Evolutionary conservation across 2,113 vertebrate genomes (phyloP).

Genomic region (Corythornis vintsioides): DNA sequence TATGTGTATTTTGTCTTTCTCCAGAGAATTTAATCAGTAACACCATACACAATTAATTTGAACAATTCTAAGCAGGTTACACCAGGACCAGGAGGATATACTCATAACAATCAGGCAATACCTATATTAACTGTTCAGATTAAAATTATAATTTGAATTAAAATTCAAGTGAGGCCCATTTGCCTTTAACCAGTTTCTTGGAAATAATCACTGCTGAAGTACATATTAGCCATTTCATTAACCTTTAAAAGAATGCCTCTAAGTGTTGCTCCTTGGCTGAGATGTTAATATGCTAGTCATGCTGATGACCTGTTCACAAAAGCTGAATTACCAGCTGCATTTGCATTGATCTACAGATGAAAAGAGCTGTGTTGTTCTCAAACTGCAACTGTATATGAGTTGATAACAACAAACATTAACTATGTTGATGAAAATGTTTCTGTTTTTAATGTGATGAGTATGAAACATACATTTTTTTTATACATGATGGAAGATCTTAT

Average conservation of each 20-base stretch:
- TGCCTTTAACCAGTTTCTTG: slow-evolving; percentile 27
- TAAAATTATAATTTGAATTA: slow-evolving; percentile 46
- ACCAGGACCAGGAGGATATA: not conserved
- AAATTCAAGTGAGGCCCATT: slow-evolving; percentile 26
- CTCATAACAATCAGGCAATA: not conserved
- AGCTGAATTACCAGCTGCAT: slow-evolving; percentile 8
- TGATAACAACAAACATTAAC: slow-evolving; percentile 14
- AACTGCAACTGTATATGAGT: not conserved
- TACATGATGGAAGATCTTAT: not conserved
- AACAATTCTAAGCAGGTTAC: not conserved
- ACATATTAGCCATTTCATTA: slow-evolving; percentile 27
- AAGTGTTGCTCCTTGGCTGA: slow-evolving; percentile 16
- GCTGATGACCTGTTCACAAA: not conserved
- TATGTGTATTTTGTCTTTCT: not conserved
- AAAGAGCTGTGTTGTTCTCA: not conserved
- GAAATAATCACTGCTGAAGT: slow-evolving; percentile 41
- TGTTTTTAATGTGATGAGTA: not conserved
- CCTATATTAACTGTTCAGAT: not conserved
- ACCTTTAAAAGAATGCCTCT: not conserved
- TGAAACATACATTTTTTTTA: not conserved
- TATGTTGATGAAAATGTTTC: not conserved
- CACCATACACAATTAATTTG: not conserved
- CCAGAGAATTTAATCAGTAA: not conserved
- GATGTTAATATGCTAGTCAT: slow-evolving; percentile 21
- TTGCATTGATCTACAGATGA: not conserved